Evolutionary conservation across 2,797 vertebrate genomes (phyloP), one percentile per base, ranked within the genome.

Genomic region (Amniataba percoides): DNA sequence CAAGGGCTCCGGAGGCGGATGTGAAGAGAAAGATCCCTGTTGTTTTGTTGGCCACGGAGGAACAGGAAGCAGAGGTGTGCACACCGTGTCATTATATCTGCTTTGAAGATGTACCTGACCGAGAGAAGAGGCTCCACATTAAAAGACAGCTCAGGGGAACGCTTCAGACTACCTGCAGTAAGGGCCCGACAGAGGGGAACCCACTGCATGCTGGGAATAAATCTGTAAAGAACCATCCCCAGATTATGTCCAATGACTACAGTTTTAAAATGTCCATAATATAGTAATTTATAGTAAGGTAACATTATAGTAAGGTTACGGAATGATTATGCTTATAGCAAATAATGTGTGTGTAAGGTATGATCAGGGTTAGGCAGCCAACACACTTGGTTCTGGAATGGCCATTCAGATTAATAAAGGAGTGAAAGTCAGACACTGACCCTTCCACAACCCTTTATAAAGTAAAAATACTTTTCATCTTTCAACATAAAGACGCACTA

Each of bases 31-130:
- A 86, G 49, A 81, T 79, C 58, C 81, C 76, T 69, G 84, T 86
- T 88, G 85, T 85, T 91, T 91, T 92, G 87, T 83, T 77, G 77
- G 86, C 58, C 70, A 39, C 14, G 36, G 76, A 81, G 60, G 61
- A 77, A 72, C 58, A 83, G 81, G 79, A 81, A 86, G 74, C 65
- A 82, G 69, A 84, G 84, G 71, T 78, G 68, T 64, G 46, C 8
- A 19, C 70, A 68, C 65, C 14, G 59, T 85, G 74, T 88, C 96
- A 62, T 96, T 96, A 78, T 94, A 94, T 25, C 91, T 89, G 91
- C 95, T 97, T 94, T 97, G 97, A 83, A 97, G 96, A 93, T 96
- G 74, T 70, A 70, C 64, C 78, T 61, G 77, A 82, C 80, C 16
- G 25, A 96, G 92, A 89, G 95, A 91, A 65, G 71, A 78, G 81